Conservation (phyloP, 2,888 invertebrate species). For the Ecdyonurus torrentis region DNA sequence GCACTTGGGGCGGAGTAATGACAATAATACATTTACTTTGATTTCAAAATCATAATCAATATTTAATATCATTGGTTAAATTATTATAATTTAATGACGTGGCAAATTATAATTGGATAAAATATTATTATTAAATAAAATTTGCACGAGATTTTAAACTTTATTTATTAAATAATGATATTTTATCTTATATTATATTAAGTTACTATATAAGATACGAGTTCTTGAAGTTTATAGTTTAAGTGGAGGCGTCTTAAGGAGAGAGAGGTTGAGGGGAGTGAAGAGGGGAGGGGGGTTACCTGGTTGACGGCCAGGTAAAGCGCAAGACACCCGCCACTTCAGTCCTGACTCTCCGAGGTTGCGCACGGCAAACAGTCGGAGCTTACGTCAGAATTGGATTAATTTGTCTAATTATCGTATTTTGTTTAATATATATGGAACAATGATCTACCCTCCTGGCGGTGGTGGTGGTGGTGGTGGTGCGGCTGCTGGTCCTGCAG, state of each 20-base stretch:
- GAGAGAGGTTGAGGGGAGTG: neutral
- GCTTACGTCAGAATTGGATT: neutral
- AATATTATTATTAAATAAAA: no score
- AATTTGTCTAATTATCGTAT: neutral
- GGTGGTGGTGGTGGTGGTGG: neutral
- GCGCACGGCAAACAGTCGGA: slow-evolving; percentile 1
- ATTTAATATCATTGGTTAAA: no score
- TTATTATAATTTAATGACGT: no score
- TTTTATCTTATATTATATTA: no score
- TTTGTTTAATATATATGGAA: neutral
- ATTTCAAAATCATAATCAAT: no score
- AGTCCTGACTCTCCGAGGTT: slow-evolving; percentile 1
- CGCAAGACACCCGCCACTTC: neutral
- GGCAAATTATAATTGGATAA: no score
- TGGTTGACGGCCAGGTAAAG: neutral
- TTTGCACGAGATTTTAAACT: no score
- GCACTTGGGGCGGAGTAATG: no score
- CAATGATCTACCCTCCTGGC: neutral
- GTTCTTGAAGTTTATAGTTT: no score
- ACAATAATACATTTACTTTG: no score
- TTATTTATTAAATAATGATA: no score
- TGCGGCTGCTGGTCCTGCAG: neutral
- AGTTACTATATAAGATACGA: no score
- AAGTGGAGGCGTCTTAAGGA: neutral
- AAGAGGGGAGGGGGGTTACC: neutral